Conservation (phyloP, 2,888 invertebrate species). For the Spodoptera picta region DNA sequence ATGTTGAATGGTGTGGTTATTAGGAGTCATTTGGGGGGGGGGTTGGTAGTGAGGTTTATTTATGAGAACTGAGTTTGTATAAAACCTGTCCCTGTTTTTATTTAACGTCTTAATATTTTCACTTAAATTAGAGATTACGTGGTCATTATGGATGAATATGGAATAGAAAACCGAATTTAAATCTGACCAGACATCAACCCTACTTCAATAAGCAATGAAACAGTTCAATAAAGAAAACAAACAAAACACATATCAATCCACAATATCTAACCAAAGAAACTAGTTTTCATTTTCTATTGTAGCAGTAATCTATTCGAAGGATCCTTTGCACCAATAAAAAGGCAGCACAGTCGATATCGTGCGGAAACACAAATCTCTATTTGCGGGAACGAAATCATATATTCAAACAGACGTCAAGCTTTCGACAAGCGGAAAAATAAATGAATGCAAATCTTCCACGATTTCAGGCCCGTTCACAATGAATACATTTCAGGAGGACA, state of each 20-base stretch:
- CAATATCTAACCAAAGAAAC: no score
- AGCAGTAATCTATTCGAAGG: constrained; percentile 21
- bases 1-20: constrained; percentile 14
- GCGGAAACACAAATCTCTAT: constrained; percentile 66
- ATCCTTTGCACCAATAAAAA: constrained; percentile 47
- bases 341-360: constrained; percentile 55
- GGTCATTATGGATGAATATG: no score
- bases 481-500: constrained; percentile 56
- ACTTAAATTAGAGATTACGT: no score
- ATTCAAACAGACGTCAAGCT: constrained; percentile 78
- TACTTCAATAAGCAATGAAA: no score
- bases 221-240: no score
- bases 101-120: no score
- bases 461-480: constrained; percentile 63
- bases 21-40: background rate
- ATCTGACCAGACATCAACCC: no score
- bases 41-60: background rate
- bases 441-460: constrained; percentile 72
- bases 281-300: background rate
- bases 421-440: constrained; percentile 68
- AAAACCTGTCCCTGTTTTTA: no score
- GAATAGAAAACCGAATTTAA: no score
- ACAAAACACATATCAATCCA: background rate
- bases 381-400: constrained; percentile 73
- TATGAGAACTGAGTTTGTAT: no score